Evolutionary conservation across 1,140 invertebrate genomes (phyloP).

Genomic region (Saccostrea echinata): DNA sequence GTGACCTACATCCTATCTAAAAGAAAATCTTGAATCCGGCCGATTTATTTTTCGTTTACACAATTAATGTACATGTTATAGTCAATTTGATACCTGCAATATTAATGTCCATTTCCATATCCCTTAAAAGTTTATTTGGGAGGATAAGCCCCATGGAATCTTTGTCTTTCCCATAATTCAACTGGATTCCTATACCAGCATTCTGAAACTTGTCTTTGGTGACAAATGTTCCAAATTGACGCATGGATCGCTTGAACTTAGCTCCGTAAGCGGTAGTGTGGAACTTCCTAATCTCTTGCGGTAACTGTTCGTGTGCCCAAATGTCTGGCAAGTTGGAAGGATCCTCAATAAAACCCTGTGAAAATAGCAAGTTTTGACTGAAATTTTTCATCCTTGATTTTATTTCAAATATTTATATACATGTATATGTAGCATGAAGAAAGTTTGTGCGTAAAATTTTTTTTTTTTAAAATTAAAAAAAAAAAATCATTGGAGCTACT

Average conservation of each 20-base stretch:
- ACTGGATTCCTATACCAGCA: slow-evolving; percentile 54
- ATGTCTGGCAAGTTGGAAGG: slow-evolving; percentile 50
- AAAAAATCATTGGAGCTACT: too few species aligned
- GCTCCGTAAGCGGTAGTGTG: slow-evolving; percentile 47
- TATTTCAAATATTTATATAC: too few species aligned
- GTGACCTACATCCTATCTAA: too few species aligned
- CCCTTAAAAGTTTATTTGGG: slow-evolving; percentile 53
- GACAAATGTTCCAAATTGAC: slow-evolving; percentile 58
- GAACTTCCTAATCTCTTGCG: slow-evolving; percentile 46
- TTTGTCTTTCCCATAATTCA: slow-evolving; percentile 37
- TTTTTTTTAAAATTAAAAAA: too few species aligned
- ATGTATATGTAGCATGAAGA: too few species aligned
- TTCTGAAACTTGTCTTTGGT: slow-evolving; percentile 38
- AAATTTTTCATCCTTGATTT: too few species aligned
- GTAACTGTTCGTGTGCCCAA: slow-evolving; percentile 51
- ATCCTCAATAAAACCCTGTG: slow-evolving; percentile 59
- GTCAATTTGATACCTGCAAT: slow-evolving; percentile 54
- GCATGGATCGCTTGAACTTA: slow-evolving; percentile 49
- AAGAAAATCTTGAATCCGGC: too few species aligned
- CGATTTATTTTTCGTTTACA: too few species aligned
- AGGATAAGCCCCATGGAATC: slow-evolving; percentile 43
- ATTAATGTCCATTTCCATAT: slow-evolving; percentile 36
- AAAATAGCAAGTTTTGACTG: too few species aligned
- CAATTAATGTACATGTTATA: too few species aligned
- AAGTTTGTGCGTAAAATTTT: too few species aligned